A percentile compares a stretch with the other conserved stretches of the same genome.
phyloP scores from a whole-genome alignment of 2,797 vertebrate genomes.

The Columba guinea region DNA sequence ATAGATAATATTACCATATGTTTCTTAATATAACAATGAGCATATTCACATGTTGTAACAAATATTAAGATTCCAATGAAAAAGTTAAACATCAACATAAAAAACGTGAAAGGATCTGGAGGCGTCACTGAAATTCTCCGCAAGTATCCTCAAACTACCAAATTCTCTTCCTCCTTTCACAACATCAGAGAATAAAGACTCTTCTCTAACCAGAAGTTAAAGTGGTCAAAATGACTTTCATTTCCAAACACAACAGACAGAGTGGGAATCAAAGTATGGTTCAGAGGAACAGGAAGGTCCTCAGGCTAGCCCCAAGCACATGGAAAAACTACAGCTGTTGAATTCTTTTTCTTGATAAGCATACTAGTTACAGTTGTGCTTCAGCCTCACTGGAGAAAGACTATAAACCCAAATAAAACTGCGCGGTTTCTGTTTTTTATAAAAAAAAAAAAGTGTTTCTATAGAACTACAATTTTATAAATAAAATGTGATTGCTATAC shows the following conservation, averaged over 20 bases:
- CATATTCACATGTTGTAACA: neutral
- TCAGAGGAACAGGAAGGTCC: slow-evolving; percentile 55
- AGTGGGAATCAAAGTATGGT: slow-evolving; percentile 55
- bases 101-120: neutral
- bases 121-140: neutral
- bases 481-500: neutral
- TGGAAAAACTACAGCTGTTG: neutral
- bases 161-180: neutral
- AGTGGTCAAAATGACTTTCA: slow-evolving; percentile 32
- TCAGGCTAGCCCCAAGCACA: slow-evolving; percentile 56
- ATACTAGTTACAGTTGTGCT: neutral
- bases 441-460: neutral
- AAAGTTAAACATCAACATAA: neutral
- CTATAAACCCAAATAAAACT: neutral
- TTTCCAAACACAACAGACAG: slow-evolving; percentile 33
- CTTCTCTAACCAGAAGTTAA: neutral
- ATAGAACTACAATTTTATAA: neutral
- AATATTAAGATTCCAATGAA: neutral
- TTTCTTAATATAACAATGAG: neutral
- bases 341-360: neutral
- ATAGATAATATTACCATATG: neutral
- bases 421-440: neutral
- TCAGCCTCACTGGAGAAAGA: neutral
- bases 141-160: neutral
- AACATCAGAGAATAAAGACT: neutral